These are phyloP conservation scores for Cyrtonyx montezumae DNA, from an alignment of 2,113 vertebrate genomes.

Conservation along the genomic window DNA sequence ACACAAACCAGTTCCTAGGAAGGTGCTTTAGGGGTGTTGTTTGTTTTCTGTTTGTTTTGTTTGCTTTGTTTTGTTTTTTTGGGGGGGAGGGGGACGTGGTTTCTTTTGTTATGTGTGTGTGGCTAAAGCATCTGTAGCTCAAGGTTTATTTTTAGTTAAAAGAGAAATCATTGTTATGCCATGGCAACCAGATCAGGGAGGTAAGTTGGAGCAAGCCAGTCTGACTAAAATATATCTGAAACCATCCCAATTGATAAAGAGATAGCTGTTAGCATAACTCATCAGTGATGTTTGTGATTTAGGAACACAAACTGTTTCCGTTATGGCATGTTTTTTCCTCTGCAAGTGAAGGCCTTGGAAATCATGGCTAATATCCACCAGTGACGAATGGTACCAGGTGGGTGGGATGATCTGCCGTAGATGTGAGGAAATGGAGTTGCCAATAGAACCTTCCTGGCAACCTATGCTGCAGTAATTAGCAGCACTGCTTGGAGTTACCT, in stretches of 20 bases:
- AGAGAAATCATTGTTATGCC: slow-evolving; percentile 67
- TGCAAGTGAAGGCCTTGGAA: not conserved
- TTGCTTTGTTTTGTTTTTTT: not conserved
- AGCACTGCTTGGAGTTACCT: rapidly evolving
- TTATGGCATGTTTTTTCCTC: not conserved
- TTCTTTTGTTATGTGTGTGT: not conserved
- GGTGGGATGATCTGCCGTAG: slow-evolving; percentile 28
- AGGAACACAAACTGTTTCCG: not conserved
- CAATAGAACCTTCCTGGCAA: not conserved
- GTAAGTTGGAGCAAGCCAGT: slow-evolving; percentile 61
- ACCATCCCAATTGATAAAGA: slow-evolving; percentile 65
- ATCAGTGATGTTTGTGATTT: slow-evolving; percentile 25
- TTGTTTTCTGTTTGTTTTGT: not conserved
- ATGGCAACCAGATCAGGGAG: slow-evolving; percentile 73
- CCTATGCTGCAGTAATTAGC: rapidly evolving
- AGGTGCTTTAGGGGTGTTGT: not conserved
- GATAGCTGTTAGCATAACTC: slow-evolving; percentile 23
- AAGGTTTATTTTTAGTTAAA: slow-evolving; percentile 74
- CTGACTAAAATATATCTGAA: slow-evolving; percentile 72
- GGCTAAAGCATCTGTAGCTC: slow-evolving; percentile 41
- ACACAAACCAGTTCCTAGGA: not conserved
- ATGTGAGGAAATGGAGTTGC: not conserved
- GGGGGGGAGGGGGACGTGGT: no score
- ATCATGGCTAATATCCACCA: not conserved
- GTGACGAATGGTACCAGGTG: not conserved